phyloP scores from a whole-genome alignment of 1,140 invertebrate species.

The Lordiphosa collinella region DNA sequence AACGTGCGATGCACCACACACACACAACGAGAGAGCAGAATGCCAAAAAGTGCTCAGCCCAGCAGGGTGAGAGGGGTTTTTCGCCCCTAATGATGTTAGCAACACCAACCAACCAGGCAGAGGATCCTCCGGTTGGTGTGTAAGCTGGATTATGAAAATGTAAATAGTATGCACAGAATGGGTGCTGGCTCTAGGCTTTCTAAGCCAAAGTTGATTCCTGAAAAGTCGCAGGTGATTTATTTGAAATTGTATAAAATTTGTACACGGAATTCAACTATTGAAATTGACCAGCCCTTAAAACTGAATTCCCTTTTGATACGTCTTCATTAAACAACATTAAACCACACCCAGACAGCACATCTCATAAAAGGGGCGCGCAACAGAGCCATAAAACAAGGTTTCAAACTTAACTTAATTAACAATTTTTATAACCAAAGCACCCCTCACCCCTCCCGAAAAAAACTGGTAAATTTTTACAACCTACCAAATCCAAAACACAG shows the following conservation, averaged over 20 bases:
- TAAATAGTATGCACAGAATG: constrained; percentile 17
- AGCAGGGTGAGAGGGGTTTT: background rate
- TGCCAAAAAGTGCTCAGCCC: constrained; percentile 18
- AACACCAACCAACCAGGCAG: constrained; percentile 8
- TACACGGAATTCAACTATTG: too few relatives aligned
- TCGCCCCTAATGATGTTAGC: constrained; percentile 53
- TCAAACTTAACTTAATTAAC: constrained; percentile 68
- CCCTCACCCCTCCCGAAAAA: background rate
- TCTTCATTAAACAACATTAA: constrained; percentile 18
- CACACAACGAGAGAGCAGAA: constrained; percentile 11
- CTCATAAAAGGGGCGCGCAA: constrained; percentile 24
- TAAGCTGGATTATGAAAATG: constrained; percentile 17
- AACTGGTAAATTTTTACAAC: constrained; percentile 25
- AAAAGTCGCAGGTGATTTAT: background rate
- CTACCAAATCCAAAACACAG: constrained; percentile 32
- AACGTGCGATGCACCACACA: constrained; percentile 9
- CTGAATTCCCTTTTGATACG: constrained; percentile 28
- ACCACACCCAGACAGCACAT: constrained; percentile 13
- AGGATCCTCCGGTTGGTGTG: constrained; percentile 14
- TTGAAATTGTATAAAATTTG: background rate
- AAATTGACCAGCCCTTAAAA: too few relatives aligned
- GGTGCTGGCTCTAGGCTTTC: background rate
- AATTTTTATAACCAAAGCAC: constrained; percentile 49
- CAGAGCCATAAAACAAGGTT: constrained; percentile 53
- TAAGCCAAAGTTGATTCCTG: background rate